Base-by-base conservation (phyloP, 2,888 invertebrate genomes). In the Platypus cylindrus region DNA sequence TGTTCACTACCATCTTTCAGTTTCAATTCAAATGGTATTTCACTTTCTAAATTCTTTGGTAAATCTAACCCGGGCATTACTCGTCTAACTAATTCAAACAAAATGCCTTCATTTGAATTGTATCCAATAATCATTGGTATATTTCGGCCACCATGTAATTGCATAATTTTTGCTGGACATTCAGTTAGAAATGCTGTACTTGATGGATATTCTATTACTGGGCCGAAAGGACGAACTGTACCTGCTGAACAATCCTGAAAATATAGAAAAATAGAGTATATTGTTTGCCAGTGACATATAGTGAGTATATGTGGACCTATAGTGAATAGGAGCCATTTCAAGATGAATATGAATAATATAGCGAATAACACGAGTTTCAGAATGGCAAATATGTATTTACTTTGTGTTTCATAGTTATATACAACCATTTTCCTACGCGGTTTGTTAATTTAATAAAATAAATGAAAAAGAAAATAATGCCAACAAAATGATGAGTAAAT, bases 71-170 rank as follows among this genome's bases (percentile, higher is more conserved):
- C 37, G 12, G 43, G 39, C 1, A 37, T 22, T 9, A 48, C 44
- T 40, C 42, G 50, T 32, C 49, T 43, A 2, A 51, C 49, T 7
- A 54, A 37, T 33, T 56, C 55, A 32, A 52, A 52, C 13, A 59
- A 43, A 18, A 60, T 48, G 3, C 62, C 63, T 47, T 63, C 63
- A 27, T 49, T 45, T 3, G 50, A 48, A 17, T 49, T 60, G 29
- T 53, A 57, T 8, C 63, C 62, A 26, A 61, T 52, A 1, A 63
- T 53, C 11, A 60, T 39, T 2, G 63, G 62, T 15, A 63, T 55
- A 33, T 61, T 52, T 20, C 52, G 55, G 35, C 51, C 55, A 17
- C 47, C 51, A 12, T 58, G 58, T 7, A 49, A 42, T 30, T 47
- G 47, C 30, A 59, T 41, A n/a, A 58, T 50, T 23, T 54, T 46